Evolutionary conservation across 2,888 invertebrate genomes (phyloP).

Genomic region (Anodontia alba): DNA sequence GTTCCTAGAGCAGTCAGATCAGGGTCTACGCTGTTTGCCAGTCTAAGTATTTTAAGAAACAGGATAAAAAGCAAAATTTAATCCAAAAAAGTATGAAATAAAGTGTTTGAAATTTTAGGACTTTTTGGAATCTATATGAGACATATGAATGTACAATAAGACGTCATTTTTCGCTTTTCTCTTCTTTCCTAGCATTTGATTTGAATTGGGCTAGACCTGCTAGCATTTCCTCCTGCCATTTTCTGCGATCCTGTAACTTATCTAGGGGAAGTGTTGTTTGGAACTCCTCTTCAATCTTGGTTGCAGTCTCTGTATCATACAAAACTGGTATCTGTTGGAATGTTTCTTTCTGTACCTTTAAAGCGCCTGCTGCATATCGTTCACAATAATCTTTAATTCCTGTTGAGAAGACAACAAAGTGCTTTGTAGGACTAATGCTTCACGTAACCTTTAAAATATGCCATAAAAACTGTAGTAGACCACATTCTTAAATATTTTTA

Average conservation of each 20-base stretch:
- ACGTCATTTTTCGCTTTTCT: background rate
- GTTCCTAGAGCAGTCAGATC: no score
- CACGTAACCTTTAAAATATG: no score
- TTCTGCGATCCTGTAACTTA: conserved; percentile 72
- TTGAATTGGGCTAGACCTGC: conserved; percentile 81
- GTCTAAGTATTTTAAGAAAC: no score
- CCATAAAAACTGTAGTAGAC: no score
- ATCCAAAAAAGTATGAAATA: no score
- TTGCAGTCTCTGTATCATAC: conserved; percentile 73
- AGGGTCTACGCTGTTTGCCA: no score
- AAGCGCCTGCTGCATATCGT: conserved; percentile 76
- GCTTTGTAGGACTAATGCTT: no score
- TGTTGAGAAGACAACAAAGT: conserved; percentile 37
- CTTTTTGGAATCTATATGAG: no score
- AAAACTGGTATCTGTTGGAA: conserved; percentile 73
- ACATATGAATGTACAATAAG: no score
- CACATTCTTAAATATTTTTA: no score
- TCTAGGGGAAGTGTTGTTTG: conserved; percentile 73
- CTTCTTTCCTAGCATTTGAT: conserved; percentile 27
- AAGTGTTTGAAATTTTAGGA: no score
- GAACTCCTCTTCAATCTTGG: conserved; percentile 73
- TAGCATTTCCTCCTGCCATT: conserved; percentile 81
- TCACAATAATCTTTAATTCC: conserved; percentile 79
- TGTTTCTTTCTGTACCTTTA: conserved; percentile 73
- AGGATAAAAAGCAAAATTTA: no score